phyloP scores from a whole-genome alignment of 2,888 invertebrate genomes.

The Tubulanus polymorphus region DNA sequence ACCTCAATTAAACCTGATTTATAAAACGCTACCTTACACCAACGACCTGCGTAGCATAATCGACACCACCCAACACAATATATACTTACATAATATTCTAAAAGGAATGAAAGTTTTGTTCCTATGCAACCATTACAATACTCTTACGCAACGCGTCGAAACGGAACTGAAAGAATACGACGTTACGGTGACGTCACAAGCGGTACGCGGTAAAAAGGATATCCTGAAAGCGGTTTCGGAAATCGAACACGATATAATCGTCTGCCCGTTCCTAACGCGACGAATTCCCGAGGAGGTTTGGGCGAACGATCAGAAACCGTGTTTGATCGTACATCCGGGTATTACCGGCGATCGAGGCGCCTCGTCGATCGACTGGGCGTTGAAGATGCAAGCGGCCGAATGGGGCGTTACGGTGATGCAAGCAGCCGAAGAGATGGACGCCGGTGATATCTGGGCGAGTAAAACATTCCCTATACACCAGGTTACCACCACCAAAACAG shows the following conservation, averaged over 20 bases:
- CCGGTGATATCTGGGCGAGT: slow-evolving; percentile 5
- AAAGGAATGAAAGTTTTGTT: too few relatives aligned
- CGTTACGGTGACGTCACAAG: too few relatives aligned
- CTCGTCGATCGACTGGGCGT: slow-evolving; percentile 7
- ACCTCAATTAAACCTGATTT: too few relatives aligned
- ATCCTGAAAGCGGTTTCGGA: background rate
- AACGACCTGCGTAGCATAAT: too few relatives aligned
- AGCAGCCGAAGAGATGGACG: slow-evolving; percentile 13
- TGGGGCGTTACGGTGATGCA: slow-evolving; percentile 13
- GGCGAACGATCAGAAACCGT: background rate
- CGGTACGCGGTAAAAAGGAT: too few relatives aligned
- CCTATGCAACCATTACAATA: too few relatives aligned
- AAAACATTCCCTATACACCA: background rate
- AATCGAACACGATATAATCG: slow-evolving; percentile 5
- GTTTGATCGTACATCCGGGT: slow-evolving; percentile 12
- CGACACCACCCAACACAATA: too few relatives aligned
- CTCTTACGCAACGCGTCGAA: too few relatives aligned
- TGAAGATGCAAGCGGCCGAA: background rate
- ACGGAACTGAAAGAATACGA: too few relatives aligned
- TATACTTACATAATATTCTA: too few relatives aligned
- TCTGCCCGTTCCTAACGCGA: slow-evolving; percentile 12
- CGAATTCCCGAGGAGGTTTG: slow-evolving; percentile 1
- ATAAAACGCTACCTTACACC: too few relatives aligned
- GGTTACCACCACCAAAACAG: background rate
- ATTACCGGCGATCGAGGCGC: slow-evolving; percentile 10